phyloP scores from a whole-genome alignment of 2,113 vertebrate genomes.

The Vireo altiloquus region DNA sequence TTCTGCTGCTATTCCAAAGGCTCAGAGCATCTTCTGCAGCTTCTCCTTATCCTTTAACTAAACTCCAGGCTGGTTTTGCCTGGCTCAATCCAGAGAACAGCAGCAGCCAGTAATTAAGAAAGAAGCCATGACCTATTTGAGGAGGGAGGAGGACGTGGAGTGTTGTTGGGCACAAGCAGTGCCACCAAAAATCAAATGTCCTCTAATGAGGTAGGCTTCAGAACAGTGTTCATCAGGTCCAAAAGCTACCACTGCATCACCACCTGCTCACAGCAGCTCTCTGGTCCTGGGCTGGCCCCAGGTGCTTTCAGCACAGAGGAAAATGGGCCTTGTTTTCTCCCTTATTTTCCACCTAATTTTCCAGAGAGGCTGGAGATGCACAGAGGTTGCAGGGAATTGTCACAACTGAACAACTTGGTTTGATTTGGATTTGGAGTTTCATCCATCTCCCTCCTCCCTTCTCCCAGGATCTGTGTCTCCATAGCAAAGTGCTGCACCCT shows the following conservation, averaged over 20 bases:
- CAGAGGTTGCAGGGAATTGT: not conserved
- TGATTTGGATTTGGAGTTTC: not conserved
- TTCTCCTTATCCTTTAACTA: not conserved
- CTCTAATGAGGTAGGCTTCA: not conserved
- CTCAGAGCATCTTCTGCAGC: not conserved
- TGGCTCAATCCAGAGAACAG: constrained; percentile 8
- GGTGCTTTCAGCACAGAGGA: not conserved
- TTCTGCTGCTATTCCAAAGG: not conserved
- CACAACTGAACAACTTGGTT: not conserved
- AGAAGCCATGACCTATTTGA: not conserved
- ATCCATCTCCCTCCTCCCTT: not conserved
- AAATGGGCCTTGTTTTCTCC: accelerated
- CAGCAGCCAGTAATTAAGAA: constrained; percentile 49
- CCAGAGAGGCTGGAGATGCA: not conserved
- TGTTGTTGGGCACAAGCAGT: not conserved
- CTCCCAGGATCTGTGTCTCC: not conserved
- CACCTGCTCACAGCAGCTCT: accelerated
- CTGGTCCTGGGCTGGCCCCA: not conserved
- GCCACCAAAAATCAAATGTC: not conserved
- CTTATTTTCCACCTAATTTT: not conserved
- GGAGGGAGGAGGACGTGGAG: not conserved
- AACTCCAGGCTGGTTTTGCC: not conserved
- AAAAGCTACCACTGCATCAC: not conserved
- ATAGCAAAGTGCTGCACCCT: not conserved
- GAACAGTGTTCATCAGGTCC: not conserved